Evolutionary conservation across 2,113 vertebrate species (phyloP).

Genomic region (Elachura formosa): DNA sequence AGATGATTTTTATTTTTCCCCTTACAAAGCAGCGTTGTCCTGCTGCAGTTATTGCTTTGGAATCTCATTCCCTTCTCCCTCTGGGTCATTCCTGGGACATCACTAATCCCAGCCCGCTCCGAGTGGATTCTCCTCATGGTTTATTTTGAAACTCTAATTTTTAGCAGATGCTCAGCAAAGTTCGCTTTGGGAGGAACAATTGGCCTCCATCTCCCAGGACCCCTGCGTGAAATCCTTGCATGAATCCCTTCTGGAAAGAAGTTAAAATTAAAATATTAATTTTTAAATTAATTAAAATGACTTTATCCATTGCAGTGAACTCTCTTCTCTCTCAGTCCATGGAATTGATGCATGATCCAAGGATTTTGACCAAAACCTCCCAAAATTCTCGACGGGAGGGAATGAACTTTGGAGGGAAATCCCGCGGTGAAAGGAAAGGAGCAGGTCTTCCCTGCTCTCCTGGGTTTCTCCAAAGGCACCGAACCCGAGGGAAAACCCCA

Average conservation of each 20-base stretch:
- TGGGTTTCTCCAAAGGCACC: not conserved
- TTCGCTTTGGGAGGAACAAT: not conserved
- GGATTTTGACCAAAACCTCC: not conserved
- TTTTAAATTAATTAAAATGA: no score
- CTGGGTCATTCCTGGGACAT: not conserved
- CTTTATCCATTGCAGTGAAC: fast-evolving
- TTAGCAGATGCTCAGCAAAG: not conserved
- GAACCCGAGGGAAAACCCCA: not conserved
- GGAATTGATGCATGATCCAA: not conserved
- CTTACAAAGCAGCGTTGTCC: not conserved
- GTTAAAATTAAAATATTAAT: no score
- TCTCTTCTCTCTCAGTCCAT: not conserved
- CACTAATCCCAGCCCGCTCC: not conserved
- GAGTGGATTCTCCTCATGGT: not conserved
- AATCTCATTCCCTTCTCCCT: not conserved
- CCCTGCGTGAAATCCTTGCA: not conserved
- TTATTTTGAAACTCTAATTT: slow-evolving; percentile 29
- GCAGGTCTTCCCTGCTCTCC: not conserved
- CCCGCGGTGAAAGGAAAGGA: no score
- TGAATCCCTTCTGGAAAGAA: not conserved
- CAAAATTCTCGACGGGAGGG: not conserved
- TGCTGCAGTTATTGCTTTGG: not conserved
- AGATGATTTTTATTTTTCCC: not conserved
- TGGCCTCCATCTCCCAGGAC: not conserved
- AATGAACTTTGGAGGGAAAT: not conserved